Percentiles rank a stretch among this genome's conserved stretches.
Evolutionary conservation across 2,797 vertebrate genomes (phyloP).

Genomic region (Squalus acanthias): DNA sequence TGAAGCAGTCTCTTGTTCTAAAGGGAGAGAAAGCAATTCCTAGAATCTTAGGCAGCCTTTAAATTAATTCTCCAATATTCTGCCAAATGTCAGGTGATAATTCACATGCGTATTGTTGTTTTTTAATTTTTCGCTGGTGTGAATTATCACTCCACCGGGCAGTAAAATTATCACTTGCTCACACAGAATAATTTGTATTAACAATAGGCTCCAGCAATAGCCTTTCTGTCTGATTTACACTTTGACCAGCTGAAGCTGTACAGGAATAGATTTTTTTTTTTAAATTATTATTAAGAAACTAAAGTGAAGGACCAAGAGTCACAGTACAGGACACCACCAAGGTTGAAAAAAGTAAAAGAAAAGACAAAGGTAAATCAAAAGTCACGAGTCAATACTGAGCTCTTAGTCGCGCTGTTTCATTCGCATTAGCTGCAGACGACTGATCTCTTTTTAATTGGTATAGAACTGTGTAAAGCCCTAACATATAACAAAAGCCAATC

Average conservation of each 20-base stretch:
- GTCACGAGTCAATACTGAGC: background rate
- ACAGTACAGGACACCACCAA: background rate
- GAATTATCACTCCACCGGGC: constrained; percentile 31
- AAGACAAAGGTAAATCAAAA: constrained; percentile 25
- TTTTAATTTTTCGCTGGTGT: constrained; percentile 29
- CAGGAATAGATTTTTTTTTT: constrained; percentile 12
- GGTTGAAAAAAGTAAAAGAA: constrained; percentile 4
- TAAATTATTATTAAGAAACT: constrained; percentile 10
- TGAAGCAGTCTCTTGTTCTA: background rate
- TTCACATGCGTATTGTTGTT: constrained; percentile 26
- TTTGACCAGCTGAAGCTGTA: background rate
- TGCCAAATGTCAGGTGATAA: constrained; percentile 24
- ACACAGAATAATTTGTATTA: constrained; percentile 32
- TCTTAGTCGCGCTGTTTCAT: background rate
- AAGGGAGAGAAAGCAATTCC: background rate
- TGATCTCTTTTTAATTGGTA: constrained; percentile 27
- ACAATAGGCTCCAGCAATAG: background rate
- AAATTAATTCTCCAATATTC: constrained; percentile 34
- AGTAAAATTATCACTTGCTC: constrained; percentile 12
- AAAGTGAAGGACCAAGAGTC: background rate
- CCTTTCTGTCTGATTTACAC: constrained; percentile 1
- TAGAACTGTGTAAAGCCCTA: background rate
- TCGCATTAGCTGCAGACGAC: background rate
- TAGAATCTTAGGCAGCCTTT: constrained; percentile 14
- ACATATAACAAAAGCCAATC: constrained; percentile 9